These are phyloP conservation scores for Limanda limanda DNA, from an alignment of 2,113 vertebrate species.

Conservation along the genomic window DNA sequence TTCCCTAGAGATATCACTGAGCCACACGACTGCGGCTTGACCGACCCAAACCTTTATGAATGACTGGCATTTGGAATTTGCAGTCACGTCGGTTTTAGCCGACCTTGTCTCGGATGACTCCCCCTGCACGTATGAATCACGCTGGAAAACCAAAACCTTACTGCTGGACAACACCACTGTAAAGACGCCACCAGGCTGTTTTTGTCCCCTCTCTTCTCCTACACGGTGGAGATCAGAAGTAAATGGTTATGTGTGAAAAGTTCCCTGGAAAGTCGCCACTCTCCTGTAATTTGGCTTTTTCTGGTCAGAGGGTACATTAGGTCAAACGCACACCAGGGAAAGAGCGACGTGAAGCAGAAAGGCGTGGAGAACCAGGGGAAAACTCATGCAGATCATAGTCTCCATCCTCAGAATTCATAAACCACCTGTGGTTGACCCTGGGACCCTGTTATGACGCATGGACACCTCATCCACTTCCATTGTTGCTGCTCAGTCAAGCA, in stretches of 20 bases:
- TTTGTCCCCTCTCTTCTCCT: neutral
- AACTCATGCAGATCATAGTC: constrained; percentile 15
- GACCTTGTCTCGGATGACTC: constrained; percentile 33
- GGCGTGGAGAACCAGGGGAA: constrained; percentile 23
- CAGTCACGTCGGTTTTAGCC: constrained; percentile 44
- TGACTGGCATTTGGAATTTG: constrained; percentile 50
- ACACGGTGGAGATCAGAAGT: neutral
- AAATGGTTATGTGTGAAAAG: neutral
- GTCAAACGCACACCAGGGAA: constrained; percentile 44
- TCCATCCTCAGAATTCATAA: constrained; percentile 42
- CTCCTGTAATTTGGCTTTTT: constrained; percentile 43
- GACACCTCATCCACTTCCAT: constrained; percentile 28
- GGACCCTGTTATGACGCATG: constrained; percentile 29
- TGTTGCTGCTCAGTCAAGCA: constrained; percentile 21
- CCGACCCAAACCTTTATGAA: constrained; percentile 38
- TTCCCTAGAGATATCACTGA: constrained; percentile 10
- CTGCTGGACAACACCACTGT: neutral
- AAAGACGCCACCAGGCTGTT: neutral
- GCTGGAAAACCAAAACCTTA: constrained; percentile 17
- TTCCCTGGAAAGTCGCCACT: constrained; percentile 48
- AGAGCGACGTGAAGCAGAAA: constrained; percentile 5
- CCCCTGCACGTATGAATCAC: constrained; percentile 9
- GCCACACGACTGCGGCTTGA: constrained; percentile 13
- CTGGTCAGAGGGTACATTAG: constrained; percentile 54
- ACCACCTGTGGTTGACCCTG: constrained; percentile 39